Conservation (phyloP, 2,888 invertebrate genomes). For the Mythimna ferrago region DNA sequence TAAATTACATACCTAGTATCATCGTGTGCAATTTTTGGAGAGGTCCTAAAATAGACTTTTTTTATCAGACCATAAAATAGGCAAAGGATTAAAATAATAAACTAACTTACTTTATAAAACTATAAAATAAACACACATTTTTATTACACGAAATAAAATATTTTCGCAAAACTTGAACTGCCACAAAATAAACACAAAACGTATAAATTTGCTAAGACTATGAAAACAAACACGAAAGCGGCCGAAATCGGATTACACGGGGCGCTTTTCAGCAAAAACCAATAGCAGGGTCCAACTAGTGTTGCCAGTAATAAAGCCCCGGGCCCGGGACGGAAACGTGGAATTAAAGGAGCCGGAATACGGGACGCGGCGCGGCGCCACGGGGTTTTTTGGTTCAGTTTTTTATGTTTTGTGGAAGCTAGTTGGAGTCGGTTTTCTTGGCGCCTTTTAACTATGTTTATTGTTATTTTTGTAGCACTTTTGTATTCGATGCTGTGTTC, state of each 20-base stretch:
- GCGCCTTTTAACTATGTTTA: not conserved
- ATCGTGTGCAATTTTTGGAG: not conserved
- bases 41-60: not conserved
- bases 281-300: constrained; percentile 65
- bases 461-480: not conserved
- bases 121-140: constrained; percentile 8
- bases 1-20: not conserved
- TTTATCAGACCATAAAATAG: not conserved
- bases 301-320: constrained; percentile 50
- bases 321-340: constrained; percentile 58
- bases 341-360: constrained; percentile 55
- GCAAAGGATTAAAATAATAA: not conserved
- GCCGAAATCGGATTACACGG: constrained; percentile 74
- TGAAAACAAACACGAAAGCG: constrained; percentile 72
- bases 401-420: constrained; percentile 29
- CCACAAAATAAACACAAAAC: constrained; percentile 65
- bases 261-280: constrained; percentile 69
- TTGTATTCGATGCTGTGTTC: not conserved
- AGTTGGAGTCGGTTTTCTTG: constrained; percentile 28
- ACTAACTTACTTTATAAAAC: not conserved
- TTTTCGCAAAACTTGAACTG: constrained; percentile 62
- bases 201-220: constrained; percentile 70
- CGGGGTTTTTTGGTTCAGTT: constrained; percentile 33
- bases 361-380: constrained; percentile 26
- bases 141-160: constrained; percentile 48